A percentile compares a stretch with the other conserved stretches of the same genome.
Evolutionary conservation across 1,140 invertebrate species (phyloP).

Genomic region (Cardiocondyla obscurior): DNA sequence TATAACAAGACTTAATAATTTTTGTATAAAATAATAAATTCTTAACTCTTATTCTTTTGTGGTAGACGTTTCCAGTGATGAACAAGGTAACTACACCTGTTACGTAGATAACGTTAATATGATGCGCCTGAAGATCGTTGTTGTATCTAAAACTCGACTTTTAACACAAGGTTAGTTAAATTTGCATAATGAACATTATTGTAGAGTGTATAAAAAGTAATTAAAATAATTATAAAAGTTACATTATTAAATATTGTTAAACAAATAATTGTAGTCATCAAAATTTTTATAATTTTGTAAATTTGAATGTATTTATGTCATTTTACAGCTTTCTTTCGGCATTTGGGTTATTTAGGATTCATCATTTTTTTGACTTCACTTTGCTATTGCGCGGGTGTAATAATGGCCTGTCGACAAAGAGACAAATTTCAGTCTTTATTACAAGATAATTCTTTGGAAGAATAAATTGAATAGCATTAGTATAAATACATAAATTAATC

Average conservation of each 20-base stretch:
- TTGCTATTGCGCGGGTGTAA: slow-evolving; percentile 84
- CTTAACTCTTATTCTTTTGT: not conserved
- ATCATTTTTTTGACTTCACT: slow-evolving; percentile 83
- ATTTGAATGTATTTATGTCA: not conserved
- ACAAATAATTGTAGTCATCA: not conserved
- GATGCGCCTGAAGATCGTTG: slow-evolving; percentile 83
- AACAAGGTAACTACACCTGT: slow-evolving; percentile 86
- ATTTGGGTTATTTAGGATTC: slow-evolving; percentile 85
- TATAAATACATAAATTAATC: not conserved
- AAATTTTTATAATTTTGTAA: not conserved
- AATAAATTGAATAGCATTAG: not conserved
- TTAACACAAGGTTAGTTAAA: slow-evolving; percentile 79
- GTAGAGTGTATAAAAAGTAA: not conserved
- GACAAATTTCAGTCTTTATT: slow-evolving; percentile 56
- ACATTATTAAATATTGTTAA: not conserved
- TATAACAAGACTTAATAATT: not conserved
- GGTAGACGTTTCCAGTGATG: slow-evolving; percentile 81
- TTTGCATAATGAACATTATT: not conserved
- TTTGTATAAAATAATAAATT: not conserved
- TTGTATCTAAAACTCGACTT: slow-evolving; percentile 81
- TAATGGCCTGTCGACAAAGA: slow-evolving; percentile 78
- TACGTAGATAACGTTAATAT: slow-evolving; percentile 83
- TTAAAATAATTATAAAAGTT: not conserved
- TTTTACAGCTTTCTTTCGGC: slow-evolving; percentile 83
- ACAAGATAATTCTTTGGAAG: not conserved